A percentile compares a stretch with the other conserved stretches of the same genome.
phyloP scores from a whole-genome alignment of 2,888 invertebrate genomes.

The Ornithoptera priamus region DNA sequence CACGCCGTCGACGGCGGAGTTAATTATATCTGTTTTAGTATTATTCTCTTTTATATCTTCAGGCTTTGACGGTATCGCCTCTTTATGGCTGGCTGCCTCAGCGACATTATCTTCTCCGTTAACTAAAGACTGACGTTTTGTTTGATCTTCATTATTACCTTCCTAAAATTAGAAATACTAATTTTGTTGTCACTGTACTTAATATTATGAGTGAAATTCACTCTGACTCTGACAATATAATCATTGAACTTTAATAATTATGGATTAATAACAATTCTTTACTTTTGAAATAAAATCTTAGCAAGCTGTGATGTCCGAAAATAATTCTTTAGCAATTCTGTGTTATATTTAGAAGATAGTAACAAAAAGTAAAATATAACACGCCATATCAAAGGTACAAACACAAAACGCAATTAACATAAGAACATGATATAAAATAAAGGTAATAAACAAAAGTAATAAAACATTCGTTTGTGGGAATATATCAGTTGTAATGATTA shows the following conservation, averaged over 20 bases:
- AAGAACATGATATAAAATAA: slow-evolving; percentile 40
- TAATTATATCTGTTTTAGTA: slow-evolving; percentile 67
- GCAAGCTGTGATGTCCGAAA: neutral
- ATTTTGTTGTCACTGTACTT: slow-evolving; percentile 25
- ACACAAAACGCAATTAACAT: neutral
- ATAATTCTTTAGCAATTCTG: neutral
- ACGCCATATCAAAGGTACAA: neutral
- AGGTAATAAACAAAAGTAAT: slow-evolving; percentile 46
- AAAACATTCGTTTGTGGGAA: slow-evolving; percentile 72
- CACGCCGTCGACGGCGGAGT: slow-evolving; percentile 51
- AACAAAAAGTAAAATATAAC: neutral
- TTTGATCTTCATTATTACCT: slow-evolving; percentile 58
- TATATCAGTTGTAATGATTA: slow-evolving; percentile 61
- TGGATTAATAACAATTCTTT: neutral
- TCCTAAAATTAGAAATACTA: slow-evolving; percentile 59
- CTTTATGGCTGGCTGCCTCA: slow-evolving; percentile 62
- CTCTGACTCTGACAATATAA: neutral
- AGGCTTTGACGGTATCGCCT: slow-evolving; percentile 63
- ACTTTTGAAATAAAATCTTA: neutral
- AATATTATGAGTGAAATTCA: neutral
- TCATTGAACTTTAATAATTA: neutral
- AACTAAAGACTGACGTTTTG: slow-evolving; percentile 60
- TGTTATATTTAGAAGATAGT: neutral
- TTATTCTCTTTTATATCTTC: slow-evolving; percentile 66
- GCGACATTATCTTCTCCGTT: slow-evolving; percentile 72